Evolutionary conservation across 92 coral and sea anemone genomes (phyloP).

Genomic region (Palythoa grandis): DNA sequence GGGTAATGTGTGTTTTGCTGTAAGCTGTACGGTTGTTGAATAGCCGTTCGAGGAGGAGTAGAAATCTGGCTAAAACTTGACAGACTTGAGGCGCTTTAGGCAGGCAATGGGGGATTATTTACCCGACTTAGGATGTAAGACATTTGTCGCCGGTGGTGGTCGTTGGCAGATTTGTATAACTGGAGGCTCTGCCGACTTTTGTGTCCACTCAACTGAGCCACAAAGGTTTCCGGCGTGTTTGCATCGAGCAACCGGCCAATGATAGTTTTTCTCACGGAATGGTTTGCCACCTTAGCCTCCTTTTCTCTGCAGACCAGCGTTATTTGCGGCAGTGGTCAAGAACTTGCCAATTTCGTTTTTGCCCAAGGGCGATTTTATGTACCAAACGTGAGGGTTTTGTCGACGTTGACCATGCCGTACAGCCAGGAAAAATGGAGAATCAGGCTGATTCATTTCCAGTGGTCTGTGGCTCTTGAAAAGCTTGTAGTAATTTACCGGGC

Average conservation of each 20-base stretch:
- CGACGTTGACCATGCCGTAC: conserved; percentile 28
- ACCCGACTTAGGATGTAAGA: conserved; percentile 32
- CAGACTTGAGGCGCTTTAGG: not conserved
- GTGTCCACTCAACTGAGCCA: conserved; percentile 58
- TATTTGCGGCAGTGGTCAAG: conserved; percentile 46
- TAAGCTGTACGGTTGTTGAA: not conserved
- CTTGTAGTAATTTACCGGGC: conserved; percentile 58
- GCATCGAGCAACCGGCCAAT: conserved; percentile 52
- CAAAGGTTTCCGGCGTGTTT: conserved; percentile 35
- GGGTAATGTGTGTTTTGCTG: not conserved
- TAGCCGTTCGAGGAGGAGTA: not conserved
- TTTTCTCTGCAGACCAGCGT: conserved; percentile 44
- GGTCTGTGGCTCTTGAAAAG: conserved; percentile 60
- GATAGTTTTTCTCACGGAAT: conserved; percentile 45
- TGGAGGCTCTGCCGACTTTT: conserved; percentile 47
- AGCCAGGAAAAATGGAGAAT: conserved; percentile 61
- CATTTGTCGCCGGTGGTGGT: conserved; percentile 46
- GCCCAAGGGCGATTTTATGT: conserved; percentile 49
- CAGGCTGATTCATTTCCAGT: conserved; percentile 58
- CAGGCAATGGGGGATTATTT: not conserved
- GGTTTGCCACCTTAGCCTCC: conserved; percentile 41
- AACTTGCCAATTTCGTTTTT: conserved; percentile 63
- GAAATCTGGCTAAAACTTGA: not conserved
- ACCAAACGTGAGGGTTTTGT: not conserved
- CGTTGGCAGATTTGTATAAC: conserved; percentile 45